Conservation (phyloP, 2,797 vertebrate genomes). For the Pseudochirops corinnae region DNA sequence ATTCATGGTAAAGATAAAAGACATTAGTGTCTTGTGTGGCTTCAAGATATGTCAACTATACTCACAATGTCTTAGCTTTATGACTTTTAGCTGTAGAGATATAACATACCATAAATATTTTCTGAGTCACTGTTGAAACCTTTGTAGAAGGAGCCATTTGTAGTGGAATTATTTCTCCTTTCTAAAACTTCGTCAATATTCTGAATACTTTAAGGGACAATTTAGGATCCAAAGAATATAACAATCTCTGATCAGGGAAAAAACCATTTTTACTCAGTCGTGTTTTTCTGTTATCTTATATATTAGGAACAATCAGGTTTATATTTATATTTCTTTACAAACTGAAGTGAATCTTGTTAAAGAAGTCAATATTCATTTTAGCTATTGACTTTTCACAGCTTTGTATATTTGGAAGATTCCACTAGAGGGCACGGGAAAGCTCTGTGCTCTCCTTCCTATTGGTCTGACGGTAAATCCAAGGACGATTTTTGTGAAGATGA, state of each 20-base stretch:
- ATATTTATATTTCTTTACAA: background rate
- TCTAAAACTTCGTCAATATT: background rate
- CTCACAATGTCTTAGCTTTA: background rate
- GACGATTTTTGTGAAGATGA: background rate
- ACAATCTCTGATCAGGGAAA: background rate
- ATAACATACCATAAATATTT: background rate
- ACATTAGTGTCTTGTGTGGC: background rate
- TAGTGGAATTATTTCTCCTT: background rate
- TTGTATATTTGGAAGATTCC: background rate
- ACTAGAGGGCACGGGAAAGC: conserved; percentile 4
- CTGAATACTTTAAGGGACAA: background rate
- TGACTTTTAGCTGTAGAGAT: background rate
- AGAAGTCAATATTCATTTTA: background rate
- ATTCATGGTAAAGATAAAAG: conserved; percentile 23
- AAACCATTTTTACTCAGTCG: background rate
- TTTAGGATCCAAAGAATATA: background rate
- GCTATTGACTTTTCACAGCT: background rate
- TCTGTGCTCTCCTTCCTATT: background rate
- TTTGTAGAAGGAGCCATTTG: background rate
- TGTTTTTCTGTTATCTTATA: background rate
- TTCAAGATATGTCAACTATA: conserved; percentile 24
- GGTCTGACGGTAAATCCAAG: background rate
- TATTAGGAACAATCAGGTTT: background rate
- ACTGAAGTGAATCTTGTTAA: background rate
- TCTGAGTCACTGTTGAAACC: background rate